Conservation (phyloP, 2,797 vertebrate species). For the Centroberyx gerrardi region DNA sequence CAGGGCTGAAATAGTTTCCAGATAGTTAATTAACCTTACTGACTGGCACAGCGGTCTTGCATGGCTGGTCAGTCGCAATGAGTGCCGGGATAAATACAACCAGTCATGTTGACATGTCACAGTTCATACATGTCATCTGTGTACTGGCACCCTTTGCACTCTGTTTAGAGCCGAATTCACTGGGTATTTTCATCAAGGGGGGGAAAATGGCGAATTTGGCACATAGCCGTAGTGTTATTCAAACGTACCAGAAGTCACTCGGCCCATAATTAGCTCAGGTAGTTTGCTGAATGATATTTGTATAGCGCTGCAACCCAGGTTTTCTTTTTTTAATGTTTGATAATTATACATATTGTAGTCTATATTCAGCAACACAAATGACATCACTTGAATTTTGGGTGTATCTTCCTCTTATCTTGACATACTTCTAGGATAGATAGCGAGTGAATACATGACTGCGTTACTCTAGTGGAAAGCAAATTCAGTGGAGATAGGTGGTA, state of each 20-base stretch:
- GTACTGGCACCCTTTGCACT: constrained; percentile 63
- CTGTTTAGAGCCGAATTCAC: constrained; percentile 77
- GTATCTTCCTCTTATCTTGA: background rate
- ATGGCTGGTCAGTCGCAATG: constrained; percentile 70
- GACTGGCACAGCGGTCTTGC: constrained; percentile 62
- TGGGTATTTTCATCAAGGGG: constrained; percentile 68
- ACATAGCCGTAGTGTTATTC: constrained; percentile 55
- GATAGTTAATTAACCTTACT: constrained; percentile 84
- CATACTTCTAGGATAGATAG: background rate
- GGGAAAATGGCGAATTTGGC: constrained; percentile 20
- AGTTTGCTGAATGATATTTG: constrained; percentile 49
- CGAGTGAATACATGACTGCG: constrained; percentile 13
- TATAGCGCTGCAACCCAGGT: constrained; percentile 17
- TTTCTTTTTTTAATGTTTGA: constrained; percentile 15
- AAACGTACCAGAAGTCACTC: constrained; percentile 62
- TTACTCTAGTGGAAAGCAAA: constrained; percentile 11
- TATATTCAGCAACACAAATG: background rate
- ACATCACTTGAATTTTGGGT: background rate
- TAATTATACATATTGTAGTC: background rate
- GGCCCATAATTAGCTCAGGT: constrained; percentile 56
- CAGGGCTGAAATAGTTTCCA: constrained; percentile 82
- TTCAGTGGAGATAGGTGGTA: constrained; percentile 43
- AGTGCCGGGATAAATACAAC: constrained; percentile 76
- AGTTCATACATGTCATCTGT: constrained; percentile 78
- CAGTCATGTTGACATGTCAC: constrained; percentile 83